These are phyloP conservation scores for Poeciliopsis presidionis DNA, from an alignment of 2,797 vertebrate genomes.

Conservation along the genomic window DNA sequence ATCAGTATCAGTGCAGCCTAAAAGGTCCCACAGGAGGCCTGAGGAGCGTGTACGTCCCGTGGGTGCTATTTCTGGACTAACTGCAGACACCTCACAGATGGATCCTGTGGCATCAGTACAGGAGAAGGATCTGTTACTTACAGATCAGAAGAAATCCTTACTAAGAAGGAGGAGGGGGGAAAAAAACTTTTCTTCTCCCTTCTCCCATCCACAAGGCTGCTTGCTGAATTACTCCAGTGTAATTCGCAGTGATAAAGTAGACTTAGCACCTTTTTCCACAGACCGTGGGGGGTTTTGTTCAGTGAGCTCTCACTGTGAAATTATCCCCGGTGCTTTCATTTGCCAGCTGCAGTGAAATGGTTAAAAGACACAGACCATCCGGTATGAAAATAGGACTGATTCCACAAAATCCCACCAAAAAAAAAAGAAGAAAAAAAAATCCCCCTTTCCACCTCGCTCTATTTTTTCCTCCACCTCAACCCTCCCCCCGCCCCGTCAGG, in stretches of 20 bases:
- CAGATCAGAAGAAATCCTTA: constrained; percentile 71
- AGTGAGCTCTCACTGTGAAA: constrained; percentile 79
- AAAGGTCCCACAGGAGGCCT: constrained; percentile 84
- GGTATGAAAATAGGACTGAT: constrained; percentile 90
- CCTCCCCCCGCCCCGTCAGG: constrained; percentile 86
- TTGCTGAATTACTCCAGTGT: constrained; percentile 61
- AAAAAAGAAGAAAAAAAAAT: constrained; percentile 30
- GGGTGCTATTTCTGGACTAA: constrained; percentile 84
- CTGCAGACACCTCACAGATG: constrained; percentile 86
- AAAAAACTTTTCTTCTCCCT: constrained; percentile 31
- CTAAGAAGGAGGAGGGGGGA: constrained; percentile 30
- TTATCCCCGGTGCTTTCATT: constrained; percentile 78
- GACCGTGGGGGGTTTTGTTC: constrained; percentile 72
- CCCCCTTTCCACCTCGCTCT: constrained; percentile 46
- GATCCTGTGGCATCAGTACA: constrained; percentile 84
- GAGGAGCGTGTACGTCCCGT: constrained; percentile 76
- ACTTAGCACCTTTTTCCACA: constrained; percentile 68
- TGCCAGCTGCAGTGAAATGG: constrained; percentile 80
- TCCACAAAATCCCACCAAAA: constrained; percentile 81
- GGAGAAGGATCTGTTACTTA: constrained; percentile 83
- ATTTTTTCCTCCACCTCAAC: constrained; percentile 77
- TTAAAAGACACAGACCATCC: constrained; percentile 85
- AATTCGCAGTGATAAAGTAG: constrained; percentile 75
- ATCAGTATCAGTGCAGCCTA: constrained; percentile 87
- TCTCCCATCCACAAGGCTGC: constrained; percentile 31